Conservation (phyloP, 2,113 vertebrate genomes). For the Rana temporaria region DNA sequence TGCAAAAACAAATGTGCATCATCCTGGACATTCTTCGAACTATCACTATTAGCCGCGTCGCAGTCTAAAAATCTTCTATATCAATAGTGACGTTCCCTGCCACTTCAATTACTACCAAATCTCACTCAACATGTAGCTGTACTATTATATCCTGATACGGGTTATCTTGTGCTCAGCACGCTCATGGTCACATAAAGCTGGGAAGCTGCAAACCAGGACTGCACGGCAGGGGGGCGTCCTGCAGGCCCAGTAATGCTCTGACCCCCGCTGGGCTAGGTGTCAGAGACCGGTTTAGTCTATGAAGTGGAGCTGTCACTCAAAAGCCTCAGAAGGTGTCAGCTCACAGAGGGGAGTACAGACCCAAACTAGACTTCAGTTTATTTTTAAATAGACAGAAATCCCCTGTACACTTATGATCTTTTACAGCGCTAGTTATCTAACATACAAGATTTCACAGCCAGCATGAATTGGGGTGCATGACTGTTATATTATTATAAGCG, state of each 20-base stretch:
- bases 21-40: slow-evolving; percentile 37
- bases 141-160: slow-evolving; percentile 70
- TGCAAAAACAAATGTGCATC: slow-evolving; percentile 67
- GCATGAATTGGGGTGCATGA: too few species aligned
- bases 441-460: not conserved
- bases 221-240: slow-evolving; percentile 72
- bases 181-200: slow-evolving; percentile 68
- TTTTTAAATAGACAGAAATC: slow-evolving; percentile 46
- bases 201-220: slow-evolving; percentile 50
- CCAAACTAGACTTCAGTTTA: slow-evolving; percentile 54
- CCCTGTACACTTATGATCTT: slow-evolving; percentile 25
- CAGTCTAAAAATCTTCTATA: slow-evolving; percentile 71
- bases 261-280: slow-evolving; percentile 77
- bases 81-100: slow-evolving; percentile 76
- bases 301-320: slow-evolving; percentile 75
- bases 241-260: slow-evolving; percentile 68
- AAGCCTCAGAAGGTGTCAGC: slow-evolving; percentile 58
- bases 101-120: slow-evolving; percentile 77
- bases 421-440: not conserved
- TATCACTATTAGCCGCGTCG: slow-evolving; percentile 54
- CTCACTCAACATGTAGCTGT: slow-evolving; percentile 67
- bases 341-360: slow-evolving; percentile 62
- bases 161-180: slow-evolving; percentile 69
- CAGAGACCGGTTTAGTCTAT: slow-evolving; percentile 72
- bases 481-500: too few species aligned